Conservation (phyloP, 2,113 vertebrate genomes). For the Oreotrochilus melanogaster region DNA sequence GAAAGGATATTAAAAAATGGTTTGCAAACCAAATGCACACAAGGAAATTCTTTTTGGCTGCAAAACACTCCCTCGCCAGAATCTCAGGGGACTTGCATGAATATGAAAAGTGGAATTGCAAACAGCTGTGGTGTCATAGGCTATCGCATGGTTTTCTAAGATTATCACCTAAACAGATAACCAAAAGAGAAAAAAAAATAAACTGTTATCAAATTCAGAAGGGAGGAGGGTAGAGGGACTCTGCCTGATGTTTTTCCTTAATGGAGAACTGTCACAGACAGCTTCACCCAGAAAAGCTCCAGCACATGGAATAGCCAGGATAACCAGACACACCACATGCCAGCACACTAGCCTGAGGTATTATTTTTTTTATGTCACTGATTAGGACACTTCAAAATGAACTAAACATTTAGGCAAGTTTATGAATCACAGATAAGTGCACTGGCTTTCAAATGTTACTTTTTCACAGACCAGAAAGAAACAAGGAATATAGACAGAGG, state of each 20-base stretch:
- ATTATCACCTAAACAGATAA: background rate
- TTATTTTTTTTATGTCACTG: background rate
- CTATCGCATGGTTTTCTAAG: background rate
- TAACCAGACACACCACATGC: background rate
- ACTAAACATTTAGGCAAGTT: background rate
- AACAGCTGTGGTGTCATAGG: background rate
- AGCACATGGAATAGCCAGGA: rapidly evolving
- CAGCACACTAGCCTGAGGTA: background rate
- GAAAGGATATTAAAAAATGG: background rate
- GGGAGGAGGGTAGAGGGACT: background rate
- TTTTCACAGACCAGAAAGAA: background rate
- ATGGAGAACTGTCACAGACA: background rate
- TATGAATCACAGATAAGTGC: background rate
- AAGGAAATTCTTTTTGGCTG: background rate
- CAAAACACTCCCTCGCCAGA: background rate
- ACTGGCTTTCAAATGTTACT: background rate
- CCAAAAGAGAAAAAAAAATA: background rate
- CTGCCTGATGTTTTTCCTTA: background rate
- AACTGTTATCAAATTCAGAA: background rate
- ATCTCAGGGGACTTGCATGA: background rate
- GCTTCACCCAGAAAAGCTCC: background rate
- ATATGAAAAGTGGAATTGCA: background rate
- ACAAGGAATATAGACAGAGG: background rate
- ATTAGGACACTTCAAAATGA: background rate
- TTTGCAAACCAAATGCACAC: background rate